Base-by-base conservation (phyloP, 2,797 vertebrate species). In the Chaunax sp. region DNA sequence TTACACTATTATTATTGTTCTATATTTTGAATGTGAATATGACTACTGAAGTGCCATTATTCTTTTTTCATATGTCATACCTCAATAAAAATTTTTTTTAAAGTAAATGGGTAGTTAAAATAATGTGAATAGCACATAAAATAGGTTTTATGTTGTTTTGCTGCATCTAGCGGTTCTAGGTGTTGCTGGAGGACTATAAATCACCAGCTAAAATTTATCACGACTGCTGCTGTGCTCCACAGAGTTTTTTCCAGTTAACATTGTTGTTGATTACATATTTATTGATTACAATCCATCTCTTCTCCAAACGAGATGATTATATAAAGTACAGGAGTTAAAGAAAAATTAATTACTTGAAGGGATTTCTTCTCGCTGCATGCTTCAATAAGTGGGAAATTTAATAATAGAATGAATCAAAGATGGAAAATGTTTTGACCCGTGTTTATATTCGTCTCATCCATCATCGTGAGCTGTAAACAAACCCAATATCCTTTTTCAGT, bases 391-490 rank as follows among this genome's bases (percentile, higher is more conserved):
- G 33, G 6, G 43, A 40, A 58, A 55, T 18, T 26, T 63, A 70
- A 59, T 75, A 67, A 78, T 46, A 62, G 44, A 71, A 57, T 52
- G 57, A 68, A 77, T 59, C 59, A 38, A 65, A 26, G 44, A 40
- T 14, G 18, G 38, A 33, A 68, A 74, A 72, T 49, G 58, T 59
- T 72, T 61, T 56, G 52, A 72, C 62, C 37, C 7, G 51, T 55
- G 75, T 67, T 65, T 75, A 61, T 64, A 80, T 80, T 70, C 46
- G 60, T 71, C 69, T 64, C 75, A 82, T 87, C 72, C 58, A 61
- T 91, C 80, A 87, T 28, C 9, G 8, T 12, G n/a, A 72, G 51
- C 18, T 40, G 52, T 73, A 72, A 78, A 81, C 67, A 63, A 55
- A 43, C 61, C 40, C 51, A 28, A 18, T 69, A 54, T 54, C 57